Percentiles rank a stretch among this genome's conserved stretches.
Conservation (phyloP, 2,113 vertebrate genomes). For the Charadrius vociferus region DNA sequence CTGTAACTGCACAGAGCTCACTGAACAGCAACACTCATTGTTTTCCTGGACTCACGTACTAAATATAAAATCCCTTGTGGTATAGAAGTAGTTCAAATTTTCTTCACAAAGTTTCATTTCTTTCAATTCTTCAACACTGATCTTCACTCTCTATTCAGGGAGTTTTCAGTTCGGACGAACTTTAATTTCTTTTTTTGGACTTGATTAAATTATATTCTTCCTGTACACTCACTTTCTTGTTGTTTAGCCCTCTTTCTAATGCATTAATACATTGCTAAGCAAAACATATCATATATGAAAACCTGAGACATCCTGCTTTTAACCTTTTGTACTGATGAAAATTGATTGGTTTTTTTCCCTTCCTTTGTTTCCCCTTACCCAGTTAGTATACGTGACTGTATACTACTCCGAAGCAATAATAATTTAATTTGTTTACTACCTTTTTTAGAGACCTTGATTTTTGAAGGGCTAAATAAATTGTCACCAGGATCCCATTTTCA, state of each 20-base stretch:
- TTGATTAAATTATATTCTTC: neutral
- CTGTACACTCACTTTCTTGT: neutral
- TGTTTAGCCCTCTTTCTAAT: neutral
- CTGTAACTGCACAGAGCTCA: neutral
- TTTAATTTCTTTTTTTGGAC: neutral
- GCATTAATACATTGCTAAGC: neutral
- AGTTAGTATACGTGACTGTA: rapidly evolving
- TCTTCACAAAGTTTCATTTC: neutral
- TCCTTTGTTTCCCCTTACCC: neutral
- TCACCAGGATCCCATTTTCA: neutral
- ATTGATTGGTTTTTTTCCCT: rapidly evolving
- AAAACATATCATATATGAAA: neutral
- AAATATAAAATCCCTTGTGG: neutral
- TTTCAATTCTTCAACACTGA: neutral
- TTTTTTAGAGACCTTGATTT: neutral
- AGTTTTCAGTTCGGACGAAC: neutral
- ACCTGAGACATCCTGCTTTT: neutral
- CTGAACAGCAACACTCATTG: neutral
- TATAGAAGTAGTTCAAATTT: neutral
- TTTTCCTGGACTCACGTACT: neutral
- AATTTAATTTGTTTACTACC: neutral
- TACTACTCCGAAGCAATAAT: neutral
- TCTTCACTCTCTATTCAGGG: neutral
- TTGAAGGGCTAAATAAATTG: neutral
- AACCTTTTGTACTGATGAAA: neutral